A percentile compares a stretch with the other conserved stretches of the same genome.
These are phyloP conservation scores for Panthera tigris DNA, from an alignment of 2,113 vertebrate species.

Conservation along the genomic window DNA sequence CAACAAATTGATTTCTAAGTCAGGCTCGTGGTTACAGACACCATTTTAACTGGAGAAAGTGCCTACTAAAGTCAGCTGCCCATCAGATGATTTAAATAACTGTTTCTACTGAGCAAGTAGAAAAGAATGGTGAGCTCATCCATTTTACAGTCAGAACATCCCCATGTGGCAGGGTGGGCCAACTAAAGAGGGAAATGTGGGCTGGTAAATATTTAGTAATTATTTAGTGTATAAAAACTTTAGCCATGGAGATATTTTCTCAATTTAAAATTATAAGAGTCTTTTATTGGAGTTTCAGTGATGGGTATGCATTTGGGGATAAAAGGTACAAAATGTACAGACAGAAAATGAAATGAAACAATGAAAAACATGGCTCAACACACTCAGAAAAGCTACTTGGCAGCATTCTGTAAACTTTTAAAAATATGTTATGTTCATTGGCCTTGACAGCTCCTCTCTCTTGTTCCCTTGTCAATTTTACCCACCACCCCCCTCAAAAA, in stretches of 20 bases:
- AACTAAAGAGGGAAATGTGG: background rate
- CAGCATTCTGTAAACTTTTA: background rate
- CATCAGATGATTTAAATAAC: constrained; percentile 11
- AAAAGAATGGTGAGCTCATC: constrained; percentile 53
- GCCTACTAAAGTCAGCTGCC: background rate
- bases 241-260: background rate
- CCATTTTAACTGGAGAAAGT: background rate
- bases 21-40: background rate
- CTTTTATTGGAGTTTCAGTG: background rate
- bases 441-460: background rate
- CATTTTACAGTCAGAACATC: constrained; percentile 13
- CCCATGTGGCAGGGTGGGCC: constrained; percentile 49
- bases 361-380: background rate
- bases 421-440: background rate
- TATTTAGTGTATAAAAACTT: constrained; percentile 39
- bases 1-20: constrained; percentile 31
- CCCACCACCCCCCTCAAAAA: rapidly evolving
- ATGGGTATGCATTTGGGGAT: background rate
- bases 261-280: constrained; percentile 29
- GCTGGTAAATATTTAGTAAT: constrained; percentile 26
- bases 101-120: constrained; percentile 31
- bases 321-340: background rate
- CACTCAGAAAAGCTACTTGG: background rate
- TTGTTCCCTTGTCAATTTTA: background rate
- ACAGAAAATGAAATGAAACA: constrained; percentile 7